phyloP scores from a whole-genome alignment of 1,140 invertebrate genomes.

The Paramacrobiotus metropolitanus region DNA sequence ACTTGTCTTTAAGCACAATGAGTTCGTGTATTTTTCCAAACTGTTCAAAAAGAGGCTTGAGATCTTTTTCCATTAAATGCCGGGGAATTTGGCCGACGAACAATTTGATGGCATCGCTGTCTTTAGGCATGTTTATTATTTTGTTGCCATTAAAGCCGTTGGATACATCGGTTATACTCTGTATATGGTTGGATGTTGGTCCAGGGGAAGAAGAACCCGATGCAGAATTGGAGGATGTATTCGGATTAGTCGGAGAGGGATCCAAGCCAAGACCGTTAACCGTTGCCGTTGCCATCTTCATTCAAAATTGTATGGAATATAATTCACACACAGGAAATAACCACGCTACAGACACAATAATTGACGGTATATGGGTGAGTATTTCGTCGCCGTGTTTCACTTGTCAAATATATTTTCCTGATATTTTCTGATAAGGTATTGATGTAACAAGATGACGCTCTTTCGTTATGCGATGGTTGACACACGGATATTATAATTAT shows the following conservation, averaged over 20 bases:
- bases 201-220: background rate
- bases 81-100: slow-evolving; percentile 81
- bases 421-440: no score
- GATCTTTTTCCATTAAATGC: slow-evolving; percentile 61
- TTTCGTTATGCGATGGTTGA: no score
- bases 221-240: background rate
- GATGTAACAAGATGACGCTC: no score
- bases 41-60: slow-evolving; percentile 69
- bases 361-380: no score
- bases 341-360: no score
- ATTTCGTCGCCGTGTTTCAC: no score
- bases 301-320: no score
- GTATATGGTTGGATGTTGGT: background rate
- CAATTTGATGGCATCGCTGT: slow-evolving; percentile 45
- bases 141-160: slow-evolving; percentile 8
- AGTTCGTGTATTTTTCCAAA: slow-evolving; percentile 83
- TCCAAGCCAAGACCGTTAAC: background rate
- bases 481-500: no score
- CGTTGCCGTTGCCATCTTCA: no score
- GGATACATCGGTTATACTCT: background rate
- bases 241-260: background rate
- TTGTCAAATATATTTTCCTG: no score
- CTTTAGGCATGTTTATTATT: slow-evolving; percentile 19
- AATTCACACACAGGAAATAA: no score
- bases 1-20: slow-evolving; percentile 70